Evolutionary conservation across 2,113 vertebrate species (phyloP).

Genomic region (Solea senegalensis): DNA sequence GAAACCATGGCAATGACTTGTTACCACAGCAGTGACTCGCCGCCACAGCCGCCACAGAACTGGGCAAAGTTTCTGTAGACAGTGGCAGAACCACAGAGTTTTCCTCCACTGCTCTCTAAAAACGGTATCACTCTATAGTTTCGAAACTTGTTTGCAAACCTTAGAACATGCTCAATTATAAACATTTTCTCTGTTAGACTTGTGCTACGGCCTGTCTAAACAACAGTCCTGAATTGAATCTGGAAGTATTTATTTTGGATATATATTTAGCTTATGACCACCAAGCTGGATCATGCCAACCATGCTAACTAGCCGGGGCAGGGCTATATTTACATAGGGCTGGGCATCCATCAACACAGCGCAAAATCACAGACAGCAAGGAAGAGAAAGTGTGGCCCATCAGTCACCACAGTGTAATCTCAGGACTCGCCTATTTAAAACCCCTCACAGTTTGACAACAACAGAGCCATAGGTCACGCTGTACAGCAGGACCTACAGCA

Average conservation of each 20-base stretch:
- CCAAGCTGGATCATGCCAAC: slow-evolving; percentile 72
- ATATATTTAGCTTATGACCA: slow-evolving; percentile 79
- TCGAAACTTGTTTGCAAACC: slow-evolving; percentile 12
- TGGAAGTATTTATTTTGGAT: slow-evolving; percentile 80
- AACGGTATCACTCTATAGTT: slow-evolving; percentile 47
- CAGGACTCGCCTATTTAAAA: slow-evolving; percentile 69
- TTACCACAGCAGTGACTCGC: slow-evolving; percentile 69
- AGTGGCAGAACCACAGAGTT: slow-evolving; percentile 54
- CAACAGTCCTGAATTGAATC: slow-evolving; percentile 70
- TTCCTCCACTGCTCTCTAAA: slow-evolving; percentile 62
- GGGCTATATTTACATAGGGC: slow-evolving; percentile 80
- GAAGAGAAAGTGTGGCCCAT: slow-evolving; percentile 78
- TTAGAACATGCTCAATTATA: slow-evolving; percentile 25
- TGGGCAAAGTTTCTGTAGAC: slow-evolving; percentile 58
- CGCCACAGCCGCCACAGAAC: slow-evolving; percentile 62
- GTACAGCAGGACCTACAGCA: slow-evolving; percentile 40
- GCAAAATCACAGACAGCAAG: slow-evolving; percentile 67
- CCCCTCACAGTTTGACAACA: slow-evolving; percentile 63
- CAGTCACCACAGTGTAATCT: slow-evolving; percentile 72
- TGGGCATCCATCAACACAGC: slow-evolving; percentile 73
- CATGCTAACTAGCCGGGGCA: slow-evolving; percentile 80
- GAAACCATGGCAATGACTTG: slow-evolving; percentile 76
- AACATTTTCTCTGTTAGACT: slow-evolving; percentile 44
- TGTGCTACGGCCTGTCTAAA: slow-evolving; percentile 60
- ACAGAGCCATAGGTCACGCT: slow-evolving; percentile 53